Percentiles rank a stretch among this genome's conserved stretches.
Evolutionary conservation across 37 sponge, comb jelly and placozoan genomes (phyloP).

Genomic region (Hexactinellida sp.): DNA sequence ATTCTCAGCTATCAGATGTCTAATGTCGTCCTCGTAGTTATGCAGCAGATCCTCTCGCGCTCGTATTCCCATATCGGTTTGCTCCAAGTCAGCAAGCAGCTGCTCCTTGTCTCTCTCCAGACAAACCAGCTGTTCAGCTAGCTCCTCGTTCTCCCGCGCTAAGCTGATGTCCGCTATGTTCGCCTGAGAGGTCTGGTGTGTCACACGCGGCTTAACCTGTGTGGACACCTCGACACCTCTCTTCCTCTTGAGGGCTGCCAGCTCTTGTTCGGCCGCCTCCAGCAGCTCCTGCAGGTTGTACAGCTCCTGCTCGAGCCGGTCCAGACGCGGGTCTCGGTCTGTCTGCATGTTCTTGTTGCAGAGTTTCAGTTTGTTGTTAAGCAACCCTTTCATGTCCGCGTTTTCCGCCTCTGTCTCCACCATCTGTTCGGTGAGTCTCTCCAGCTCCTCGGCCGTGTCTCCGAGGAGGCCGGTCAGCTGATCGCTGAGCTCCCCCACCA

Average conservation of each 20-base stretch:
- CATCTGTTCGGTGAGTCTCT: not conserved
- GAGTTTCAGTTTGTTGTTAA: not conserved
- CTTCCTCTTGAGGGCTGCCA: not conserved
- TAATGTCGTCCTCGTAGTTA: not conserved
- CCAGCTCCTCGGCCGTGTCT: not conserved
- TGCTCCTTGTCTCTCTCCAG: not conserved
- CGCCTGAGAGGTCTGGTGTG: not conserved
- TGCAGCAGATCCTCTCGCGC: not conserved
- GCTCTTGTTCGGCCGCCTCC: not conserved
- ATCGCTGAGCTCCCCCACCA: constrained; percentile 7
- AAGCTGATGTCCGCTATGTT: not conserved
- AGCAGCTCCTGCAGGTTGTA: not conserved
- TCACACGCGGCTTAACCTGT: not conserved
- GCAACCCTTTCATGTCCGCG: not conserved
- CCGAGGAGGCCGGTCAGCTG: not conserved
- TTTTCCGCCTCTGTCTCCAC: not conserved
- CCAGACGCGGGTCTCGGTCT: not conserved
- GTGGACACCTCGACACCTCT: not conserved
- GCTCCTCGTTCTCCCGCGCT: not conserved
- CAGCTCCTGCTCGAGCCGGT: not conserved
- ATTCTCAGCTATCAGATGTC: not conserved
- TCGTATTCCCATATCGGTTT: not conserved
- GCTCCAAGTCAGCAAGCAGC: not conserved
- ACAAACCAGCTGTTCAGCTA: not conserved
- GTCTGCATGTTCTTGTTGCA: not conserved